phyloP scores from a whole-genome alignment of 2,797 vertebrate species.

The Sciurus vulgaris region DNA sequence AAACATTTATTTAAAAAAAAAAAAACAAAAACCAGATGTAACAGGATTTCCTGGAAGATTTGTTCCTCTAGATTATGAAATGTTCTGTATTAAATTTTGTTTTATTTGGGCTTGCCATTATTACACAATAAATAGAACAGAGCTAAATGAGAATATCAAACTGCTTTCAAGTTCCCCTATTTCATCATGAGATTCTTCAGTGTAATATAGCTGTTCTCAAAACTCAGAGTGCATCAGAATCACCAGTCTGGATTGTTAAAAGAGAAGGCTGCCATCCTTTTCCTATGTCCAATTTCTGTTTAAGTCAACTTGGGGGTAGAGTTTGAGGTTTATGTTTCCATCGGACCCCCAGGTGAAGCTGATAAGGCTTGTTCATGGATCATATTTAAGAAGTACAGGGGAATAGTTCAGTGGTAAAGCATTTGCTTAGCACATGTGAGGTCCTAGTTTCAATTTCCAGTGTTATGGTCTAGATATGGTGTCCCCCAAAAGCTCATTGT shows the following conservation, averaged over 20 bases:
- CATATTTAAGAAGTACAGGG: not conserved
- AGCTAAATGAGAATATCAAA: not conserved
- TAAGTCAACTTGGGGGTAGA: not conserved
- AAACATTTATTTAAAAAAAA: not conserved
- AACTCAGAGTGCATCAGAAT: not conserved
- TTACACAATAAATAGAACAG: not conserved
- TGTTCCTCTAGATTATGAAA: not conserved
- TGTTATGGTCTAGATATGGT: too few relatives aligned
- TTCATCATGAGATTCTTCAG: not conserved
- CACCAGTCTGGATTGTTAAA: not conserved
- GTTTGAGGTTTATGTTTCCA: not conserved
- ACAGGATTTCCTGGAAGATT: slow-evolving; percentile 23
- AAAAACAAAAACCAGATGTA: not conserved
- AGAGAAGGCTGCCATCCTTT: not conserved
- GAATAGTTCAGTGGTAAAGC: not conserved
- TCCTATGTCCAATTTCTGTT: not conserved
- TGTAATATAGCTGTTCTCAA: not conserved
- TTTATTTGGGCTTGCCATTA: not conserved
- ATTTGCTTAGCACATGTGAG: not conserved
- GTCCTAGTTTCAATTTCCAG: not conserved
- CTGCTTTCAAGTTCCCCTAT: not conserved
- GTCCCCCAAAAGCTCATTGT: too few relatives aligned
- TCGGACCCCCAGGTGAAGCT: not conserved
- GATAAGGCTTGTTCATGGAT: not conserved
- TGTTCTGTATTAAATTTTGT: not conserved